A percentile compares a stretch with the other conserved stretches of the same genome.
Evolutionary conservation across 2,797 vertebrate genomes (phyloP).

Genomic region (Natrix natrix): DNA sequence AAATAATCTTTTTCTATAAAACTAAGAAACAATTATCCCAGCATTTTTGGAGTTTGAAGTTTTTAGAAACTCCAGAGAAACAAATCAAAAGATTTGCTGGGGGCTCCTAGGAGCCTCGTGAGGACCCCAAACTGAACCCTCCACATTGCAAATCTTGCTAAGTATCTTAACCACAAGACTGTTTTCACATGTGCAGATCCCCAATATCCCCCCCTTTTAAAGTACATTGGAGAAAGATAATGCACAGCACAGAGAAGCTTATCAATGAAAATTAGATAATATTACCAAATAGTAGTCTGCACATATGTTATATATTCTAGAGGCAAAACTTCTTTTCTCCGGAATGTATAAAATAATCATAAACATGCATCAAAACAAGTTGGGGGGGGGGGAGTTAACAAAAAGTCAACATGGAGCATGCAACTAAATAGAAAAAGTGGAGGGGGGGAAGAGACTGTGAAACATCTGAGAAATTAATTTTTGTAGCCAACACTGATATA

Average conservation of each 20-base stretch:
- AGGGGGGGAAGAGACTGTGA: constrained; percentile 11
- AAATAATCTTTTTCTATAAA: not conserved
- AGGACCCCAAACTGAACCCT: not conserved
- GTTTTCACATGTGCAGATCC: not conserved
- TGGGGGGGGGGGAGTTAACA: not conserved
- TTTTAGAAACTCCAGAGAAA: not conserved
- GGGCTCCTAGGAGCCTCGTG: not conserved
- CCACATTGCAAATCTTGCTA: not conserved
- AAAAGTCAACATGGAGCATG: constrained; percentile 32
- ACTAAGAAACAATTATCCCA: not conserved
- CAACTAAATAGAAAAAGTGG: constrained; percentile 20
- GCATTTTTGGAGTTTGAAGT: too few species aligned
- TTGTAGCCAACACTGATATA: not conserved
- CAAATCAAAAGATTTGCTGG: not conserved
- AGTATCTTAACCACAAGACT: not conserved
- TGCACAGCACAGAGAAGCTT: constrained; percentile 17
- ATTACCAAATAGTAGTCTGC: constrained; percentile 36
- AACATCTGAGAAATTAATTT: not conserved
- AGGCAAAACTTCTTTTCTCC: constrained; percentile 54
- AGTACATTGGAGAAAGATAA: constrained; percentile 28
- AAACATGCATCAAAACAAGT: constrained; percentile 39
- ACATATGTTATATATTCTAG: constrained; percentile 59
- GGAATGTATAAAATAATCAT: constrained; percentile 56
- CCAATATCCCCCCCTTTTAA: constrained; percentile 29
- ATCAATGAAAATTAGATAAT: constrained; percentile 50